phyloP scores from a whole-genome alignment of 2,888 invertebrate genomes.

The Oscheius sp. region DNA sequence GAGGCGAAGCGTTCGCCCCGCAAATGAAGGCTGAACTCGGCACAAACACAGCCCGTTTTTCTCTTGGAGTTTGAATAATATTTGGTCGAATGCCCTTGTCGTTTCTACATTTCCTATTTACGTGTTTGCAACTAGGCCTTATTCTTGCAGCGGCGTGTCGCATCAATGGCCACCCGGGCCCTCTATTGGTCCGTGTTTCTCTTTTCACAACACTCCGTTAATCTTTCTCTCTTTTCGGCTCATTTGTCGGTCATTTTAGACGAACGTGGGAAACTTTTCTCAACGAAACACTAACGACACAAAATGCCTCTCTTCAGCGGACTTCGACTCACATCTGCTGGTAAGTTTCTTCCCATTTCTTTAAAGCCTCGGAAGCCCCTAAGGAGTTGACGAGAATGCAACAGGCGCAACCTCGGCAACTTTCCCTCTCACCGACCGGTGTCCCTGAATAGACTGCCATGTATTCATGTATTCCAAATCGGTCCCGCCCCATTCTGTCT shows the following conservation, averaged over 20 bases:
- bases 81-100: no score
- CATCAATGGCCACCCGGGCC: conserved; percentile 18
- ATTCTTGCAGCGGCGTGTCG: conserved; percentile 21
- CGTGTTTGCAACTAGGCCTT: background rate
- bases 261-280: conserved; percentile 14
- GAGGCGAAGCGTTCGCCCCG: no score
- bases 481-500: conserved; percentile 15
- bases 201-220: background rate
- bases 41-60: no score
- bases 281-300: conserved; percentile 4
- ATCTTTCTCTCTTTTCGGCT: background rate
- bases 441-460: conserved; percentile 7
- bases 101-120: background rate
- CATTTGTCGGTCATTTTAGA: background rate
- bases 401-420: background rate
- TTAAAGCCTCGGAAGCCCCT: background rate
- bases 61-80: no score
- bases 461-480: conserved; percentile 27
- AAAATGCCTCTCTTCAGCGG: conserved; percentile 20
- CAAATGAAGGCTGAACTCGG: no score
- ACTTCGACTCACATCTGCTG: conserved; percentile 10
- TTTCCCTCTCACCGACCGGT: background rate
- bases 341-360: background rate
- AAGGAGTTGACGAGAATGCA: background rate
- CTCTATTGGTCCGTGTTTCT: conserved; percentile 16